Evolutionary conservation across 2,888 invertebrate species (phyloP).

Genomic region (Aricia artaxerxes): DNA sequence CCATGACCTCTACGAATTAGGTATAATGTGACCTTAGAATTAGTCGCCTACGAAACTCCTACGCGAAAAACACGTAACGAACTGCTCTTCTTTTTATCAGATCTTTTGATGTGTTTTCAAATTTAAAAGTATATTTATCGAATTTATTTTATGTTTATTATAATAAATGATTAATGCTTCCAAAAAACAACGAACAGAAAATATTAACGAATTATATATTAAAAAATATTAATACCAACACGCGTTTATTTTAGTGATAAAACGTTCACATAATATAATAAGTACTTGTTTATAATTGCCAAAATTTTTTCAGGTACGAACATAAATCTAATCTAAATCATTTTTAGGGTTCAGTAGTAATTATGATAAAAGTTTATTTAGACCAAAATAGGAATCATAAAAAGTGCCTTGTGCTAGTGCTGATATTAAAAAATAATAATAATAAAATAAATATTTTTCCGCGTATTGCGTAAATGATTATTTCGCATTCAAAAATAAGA

Average conservation of each 20-base stretch:
- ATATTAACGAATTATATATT: not conserved
- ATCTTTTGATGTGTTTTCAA: not conserved
- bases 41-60: slow-evolving; percentile 13
- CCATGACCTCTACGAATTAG: not conserved
- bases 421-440: no score
- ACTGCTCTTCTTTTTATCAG: not conserved
- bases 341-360: not conserved
- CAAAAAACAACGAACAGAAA: no score
- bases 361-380: not conserved
- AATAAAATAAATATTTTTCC: no score
- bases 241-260: no score
- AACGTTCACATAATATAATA: not conserved
- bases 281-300: not conserved
- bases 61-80: not conserved
- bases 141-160: no score
- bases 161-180: no score
- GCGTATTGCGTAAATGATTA: not conserved
- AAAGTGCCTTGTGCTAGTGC: not conserved
- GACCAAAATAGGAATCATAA: not conserved
- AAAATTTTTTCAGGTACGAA: not conserved
- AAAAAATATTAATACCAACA: not conserved
- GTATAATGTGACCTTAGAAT: not conserved
- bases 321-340: not conserved
- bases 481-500: not conserved
- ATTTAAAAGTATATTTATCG: no score